Base-by-base conservation (phyloP, 23 tunicate genomes). In the Pegea sp. region DNA sequence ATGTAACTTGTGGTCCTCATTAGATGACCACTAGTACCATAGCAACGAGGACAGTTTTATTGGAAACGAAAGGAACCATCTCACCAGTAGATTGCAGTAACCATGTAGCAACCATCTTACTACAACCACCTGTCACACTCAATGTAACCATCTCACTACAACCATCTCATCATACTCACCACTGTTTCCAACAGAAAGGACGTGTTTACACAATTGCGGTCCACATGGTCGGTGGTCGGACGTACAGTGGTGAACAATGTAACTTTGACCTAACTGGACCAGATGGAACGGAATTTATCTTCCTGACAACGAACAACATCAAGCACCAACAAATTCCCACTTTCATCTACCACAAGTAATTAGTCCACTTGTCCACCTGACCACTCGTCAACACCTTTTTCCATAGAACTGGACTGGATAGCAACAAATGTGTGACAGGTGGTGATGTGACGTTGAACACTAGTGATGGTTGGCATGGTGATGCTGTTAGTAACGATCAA, bases 381-480 rank as follows among this genome's bases (percentile, higher is more conserved):
- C n/a, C n/a, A n/a, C n/a, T n/a, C n/a, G n/a, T n/a, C n/a, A n/a
- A n/a, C n/a, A n/a, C n/a, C n/a, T n/a, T n/a, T n/a, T n/a, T n/a
- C n/a, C n/a, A n/a, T n/a, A n/a, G n/a, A n/a, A n/a, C n/a, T n/a
- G n/a, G n/a, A n/a, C n/a, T n/a, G n/a, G n/a, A n/a, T n/a, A n/a
- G n/a, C n/a, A n/a, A n/a, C n/a, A n/a, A n/a, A n/a, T n/a, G n/a
- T n/a, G n/a, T n/a, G n/a, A n/a, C n/a, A n/a, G n/a, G n/a, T n/a
- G n/a, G n/a, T n/a, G n/a, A n/a, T n/a, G n/a, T n/a, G n/a, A n/a
- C n/a, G n/a, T n/a, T n/a, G n/a, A n/a, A n/a, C n/a, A n/a, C n/a
- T n/a, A n/a, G n/a, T n/a, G n/a, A n/a, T n/a, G n/a, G 16, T 38
- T 76, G 88, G 88, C 33, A 63, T 4, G 88, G 88, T 48, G 62